Evolutionary conservation across 2,888 invertebrate genomes (phyloP), one percentile per base, ranked within the genome.

Genomic region (Parnassius mnemosyne): DNA sequence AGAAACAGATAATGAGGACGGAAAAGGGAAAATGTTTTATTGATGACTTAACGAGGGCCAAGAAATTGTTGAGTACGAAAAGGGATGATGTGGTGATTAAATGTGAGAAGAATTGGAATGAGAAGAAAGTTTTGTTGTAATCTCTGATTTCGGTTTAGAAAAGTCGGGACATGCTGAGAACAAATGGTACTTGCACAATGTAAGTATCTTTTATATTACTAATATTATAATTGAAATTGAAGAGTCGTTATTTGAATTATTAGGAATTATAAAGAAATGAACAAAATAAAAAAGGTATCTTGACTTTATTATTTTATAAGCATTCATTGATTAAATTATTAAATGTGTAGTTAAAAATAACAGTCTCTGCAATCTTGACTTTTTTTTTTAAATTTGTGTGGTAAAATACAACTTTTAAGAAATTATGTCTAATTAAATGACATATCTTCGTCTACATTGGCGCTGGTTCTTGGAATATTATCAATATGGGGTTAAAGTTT

Each of bases 11-110:
- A 0, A 79, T 81, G 79, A 74, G 86, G 2, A 83, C 89, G 10
- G 89, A 89, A 66, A 85, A 80, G 42, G 91, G 91, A 0, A 79
- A 80, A 68, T 80, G 79, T 65, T 87, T 91, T 56, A 68, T 89
- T 44, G 89, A 89, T 7, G 86, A 90, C 63, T 70, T 91, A 74
- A 81, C 76, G 1, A 77, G 83, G 62, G 89, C 90, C 10, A 87
- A 87, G 69, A 85, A 88, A 61, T 62, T 89, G 74, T 71, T 90
- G 68, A 79, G 78, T 13, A 74, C 69, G 3, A 77, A 80, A 12
- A 71, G 70, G 0, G 85, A 85, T 20, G 83, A 86, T 52, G 78
- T 86, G 12, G 69, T 84, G 11, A 60, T 74, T 1, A 66, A 68
- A 13, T 73, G 72, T 52, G 73, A 73, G 50, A 73, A 71, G 57